Percentiles rank a stretch among this genome's conserved stretches.
phyloP scores from a whole-genome alignment of 2,888 invertebrate genomes.

The Odontothrips loti region DNA sequence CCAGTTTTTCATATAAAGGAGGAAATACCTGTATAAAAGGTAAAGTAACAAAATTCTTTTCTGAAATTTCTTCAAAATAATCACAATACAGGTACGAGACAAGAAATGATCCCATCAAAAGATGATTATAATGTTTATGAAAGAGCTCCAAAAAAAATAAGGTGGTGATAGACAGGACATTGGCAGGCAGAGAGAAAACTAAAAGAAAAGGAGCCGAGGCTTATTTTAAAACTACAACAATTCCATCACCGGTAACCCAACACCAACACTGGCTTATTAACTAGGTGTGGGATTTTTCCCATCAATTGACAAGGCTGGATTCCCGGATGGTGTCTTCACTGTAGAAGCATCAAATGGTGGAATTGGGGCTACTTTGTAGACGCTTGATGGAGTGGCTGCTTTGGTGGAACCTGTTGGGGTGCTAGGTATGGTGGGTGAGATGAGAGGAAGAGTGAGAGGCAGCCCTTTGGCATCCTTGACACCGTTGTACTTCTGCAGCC shows the following conservation, averaged over 20 bases:
- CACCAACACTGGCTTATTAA: constrained; percentile 42
- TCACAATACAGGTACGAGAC: neutral
- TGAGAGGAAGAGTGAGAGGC: constrained; percentile 9
- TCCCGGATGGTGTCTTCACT: constrained; percentile 49
- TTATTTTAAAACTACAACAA: no score
- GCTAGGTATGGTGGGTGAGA: constrained; percentile 41
- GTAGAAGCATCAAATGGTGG: constrained; percentile 44
- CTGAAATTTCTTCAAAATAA: neutral
- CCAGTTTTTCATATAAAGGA: no score
- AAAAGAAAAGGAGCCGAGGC: neutral
- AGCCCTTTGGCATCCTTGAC: constrained; percentile 52
- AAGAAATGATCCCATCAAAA: constrained; percentile 33
- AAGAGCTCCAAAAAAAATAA: neutral
- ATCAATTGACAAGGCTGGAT: constrained; percentile 54
- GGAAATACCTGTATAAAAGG: no score
- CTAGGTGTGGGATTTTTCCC: constrained; percentile 55
- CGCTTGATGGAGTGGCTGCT: constrained; percentile 41
- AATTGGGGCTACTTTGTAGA: constrained; percentile 47
- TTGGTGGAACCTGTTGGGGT: constrained; percentile 51
- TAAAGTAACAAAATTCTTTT: no score
- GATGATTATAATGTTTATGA: neutral
- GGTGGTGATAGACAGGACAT: neutral
- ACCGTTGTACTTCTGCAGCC: constrained; percentile 80
- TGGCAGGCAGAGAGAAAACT: neutral
- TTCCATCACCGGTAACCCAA: no score